A percentile compares a stretch with the other conserved stretches of the same genome.
phyloP scores from a whole-genome alignment of 2,888 invertebrate genomes.

The Campoplex capitator region DNA sequence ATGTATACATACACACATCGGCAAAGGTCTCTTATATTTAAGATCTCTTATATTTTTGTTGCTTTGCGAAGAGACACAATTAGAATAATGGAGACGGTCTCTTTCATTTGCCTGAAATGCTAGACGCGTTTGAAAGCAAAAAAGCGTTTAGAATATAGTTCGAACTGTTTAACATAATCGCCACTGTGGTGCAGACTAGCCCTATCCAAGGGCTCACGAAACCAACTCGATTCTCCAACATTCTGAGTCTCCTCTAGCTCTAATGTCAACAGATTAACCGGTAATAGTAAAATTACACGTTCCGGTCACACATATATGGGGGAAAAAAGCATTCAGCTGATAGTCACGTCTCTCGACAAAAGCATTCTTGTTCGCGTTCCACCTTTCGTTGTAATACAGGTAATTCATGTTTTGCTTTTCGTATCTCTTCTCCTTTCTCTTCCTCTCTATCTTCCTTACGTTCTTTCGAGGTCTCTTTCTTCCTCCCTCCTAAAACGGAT shows the following conservation, averaged over 20 bases:
- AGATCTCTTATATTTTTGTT: conserved; percentile 16
- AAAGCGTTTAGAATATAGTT: conserved; percentile 74
- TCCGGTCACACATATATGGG: conserved; percentile 74
- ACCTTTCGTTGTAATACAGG: conserved; percentile 76
- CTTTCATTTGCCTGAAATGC: conserved; percentile 30
- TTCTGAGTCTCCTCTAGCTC: conserved; percentile 71
- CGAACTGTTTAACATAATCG: conserved; percentile 83
- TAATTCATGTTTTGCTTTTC: conserved; percentile 70
- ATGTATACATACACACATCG: background rate
- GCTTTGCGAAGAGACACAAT: conserved; percentile 75
- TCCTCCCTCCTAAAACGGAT: conserved; percentile 71
- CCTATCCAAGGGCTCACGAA: conserved; percentile 24
- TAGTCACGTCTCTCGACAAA: conserved; percentile 63
- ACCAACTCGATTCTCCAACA: conserved; percentile 33
- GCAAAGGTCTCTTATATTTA: too few relatives aligned
- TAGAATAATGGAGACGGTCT: conserved; percentile 77
- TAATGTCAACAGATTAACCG: conserved; percentile 85
- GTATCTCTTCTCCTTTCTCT: conserved; percentile 18
- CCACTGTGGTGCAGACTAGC: conserved; percentile 66
- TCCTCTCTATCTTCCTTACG: conserved; percentile 19
- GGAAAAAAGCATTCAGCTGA: conserved; percentile 44
- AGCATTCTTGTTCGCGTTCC: conserved; percentile 55
- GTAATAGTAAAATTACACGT: conserved; percentile 84
- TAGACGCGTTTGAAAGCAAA: conserved; percentile 29
- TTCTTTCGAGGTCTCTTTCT: conserved; percentile 51